Evolutionary conservation across 2,797 vertebrate genomes (phyloP), one percentile per base, ranked within the genome.

Genomic region (Coilia nasus): DNA sequence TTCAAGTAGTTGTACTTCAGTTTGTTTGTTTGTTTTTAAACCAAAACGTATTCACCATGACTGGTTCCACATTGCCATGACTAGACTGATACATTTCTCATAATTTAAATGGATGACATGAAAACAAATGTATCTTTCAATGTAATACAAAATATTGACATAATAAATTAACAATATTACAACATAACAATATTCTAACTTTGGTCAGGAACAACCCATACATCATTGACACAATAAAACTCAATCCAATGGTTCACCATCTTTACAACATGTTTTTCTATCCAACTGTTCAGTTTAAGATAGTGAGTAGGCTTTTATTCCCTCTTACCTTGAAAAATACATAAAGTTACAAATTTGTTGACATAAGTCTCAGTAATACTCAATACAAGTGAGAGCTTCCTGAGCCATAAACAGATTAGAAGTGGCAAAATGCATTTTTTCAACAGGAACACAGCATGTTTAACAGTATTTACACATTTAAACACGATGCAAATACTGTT

Each of bases 401-500:
- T 75, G 67, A 75, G 67, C 67, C 31, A 81, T 75, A 41, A 2
- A 14, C 50, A 54, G 28, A 35, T 15, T 15, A 35, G 67, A 11
- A 64, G 14, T 75, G 67, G 31, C 67, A 75, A 75, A 75, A 75
- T 75, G 67, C 67, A 54, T 75, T 35, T 75, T 75, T 28, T 5
- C 0, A 35, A 67, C 62, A 67, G 23, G 7, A 75, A 75, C 35
- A 75, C 67, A 75, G 67, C 67, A 75, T 75, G 67, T 75, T 17
- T 75, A 75, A 35, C 67, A 75, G 25, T 44, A 41, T 84, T 35
- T 2, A 64, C 25, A 75, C 28, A 59, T 59, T 59, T 19, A 59
- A 75, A 75, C 67, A 75, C 67, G 15, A 75, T 75, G 14, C 14
- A 41, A 75, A 75, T 75, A 75, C 67, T 75, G 67, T 75, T 31